A percentile compares a stretch with the other conserved stretches of the same genome.
phyloP scores from a whole-genome alignment of 2,888 invertebrate species.

The Apotomis betuletana region DNA sequence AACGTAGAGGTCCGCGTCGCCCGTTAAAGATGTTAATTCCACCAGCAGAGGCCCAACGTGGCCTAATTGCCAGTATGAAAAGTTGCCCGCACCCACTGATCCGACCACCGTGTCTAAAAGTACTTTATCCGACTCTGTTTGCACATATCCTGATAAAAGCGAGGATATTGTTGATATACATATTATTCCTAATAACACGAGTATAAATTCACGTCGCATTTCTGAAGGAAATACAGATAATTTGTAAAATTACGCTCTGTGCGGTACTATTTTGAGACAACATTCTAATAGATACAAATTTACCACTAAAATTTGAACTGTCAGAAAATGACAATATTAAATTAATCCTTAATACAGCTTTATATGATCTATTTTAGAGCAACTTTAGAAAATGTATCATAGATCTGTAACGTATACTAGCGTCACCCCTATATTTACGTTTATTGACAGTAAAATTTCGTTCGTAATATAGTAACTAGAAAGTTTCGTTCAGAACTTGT shows the following conservation, averaged over 20 bases:
- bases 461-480: neutral
- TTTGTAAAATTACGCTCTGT: constrained; percentile 12
- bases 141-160: constrained; percentile 62
- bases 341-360: neutral
- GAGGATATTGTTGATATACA: constrained; percentile 69
- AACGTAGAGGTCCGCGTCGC: constrained; percentile 76
- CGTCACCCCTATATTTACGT: neutral
- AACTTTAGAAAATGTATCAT: neutral
- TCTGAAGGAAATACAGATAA: constrained; percentile 41
- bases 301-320: neutral
- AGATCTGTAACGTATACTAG: neutral
- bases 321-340: neutral
- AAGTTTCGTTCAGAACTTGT: neutral
- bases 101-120: constrained; percentile 71
- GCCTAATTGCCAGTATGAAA: constrained; percentile 76
- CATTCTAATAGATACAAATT: neutral
- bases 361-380: neutral
- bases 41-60: constrained; percentile 69
- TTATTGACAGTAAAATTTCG: constrained; percentile 5
- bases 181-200: constrained; percentile 70
- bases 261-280: neutral
- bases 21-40: constrained; percentile 67
- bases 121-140: constrained; percentile 62
- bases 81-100: constrained; percentile 71
- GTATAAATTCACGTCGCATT: constrained; percentile 73